A percentile compares a stretch with the other conserved stretches of the same genome.
These are phyloP conservation scores for Sorex araneus DNA, from an alignment of 2,113 vertebrate genomes.

Conservation along the genomic window DNA sequence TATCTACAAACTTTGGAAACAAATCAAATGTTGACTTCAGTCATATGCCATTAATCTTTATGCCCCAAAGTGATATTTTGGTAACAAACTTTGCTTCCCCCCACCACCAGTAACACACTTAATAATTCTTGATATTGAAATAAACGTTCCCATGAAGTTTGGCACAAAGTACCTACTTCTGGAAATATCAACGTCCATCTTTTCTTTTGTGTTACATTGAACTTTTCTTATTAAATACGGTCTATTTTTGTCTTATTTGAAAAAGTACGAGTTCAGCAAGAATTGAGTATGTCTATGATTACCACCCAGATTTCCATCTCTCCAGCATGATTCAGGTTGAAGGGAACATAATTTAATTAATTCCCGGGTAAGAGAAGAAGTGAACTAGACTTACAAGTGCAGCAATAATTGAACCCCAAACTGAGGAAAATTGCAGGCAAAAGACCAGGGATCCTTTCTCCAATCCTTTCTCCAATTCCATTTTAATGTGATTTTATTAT, in stretches of 20 bases:
- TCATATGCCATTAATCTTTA: not conserved
- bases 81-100: not conserved
- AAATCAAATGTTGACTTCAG: constrained; percentile 70
- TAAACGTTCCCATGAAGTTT: not conserved
- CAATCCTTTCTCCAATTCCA: not conserved
- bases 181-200: constrained; percentile 9
- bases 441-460: not conserved
- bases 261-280: constrained; percentile 11
- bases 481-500: constrained; percentile 18
- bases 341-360: not conserved
- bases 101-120: not conserved
- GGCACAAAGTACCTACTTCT: not conserved
- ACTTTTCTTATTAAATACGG: constrained; percentile 19
- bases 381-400: not conserved
- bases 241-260: not conserved
- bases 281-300: not conserved
- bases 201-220: not conserved
- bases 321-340: not conserved
- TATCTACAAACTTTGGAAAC: constrained; percentile 23
- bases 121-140: constrained; percentile 23
- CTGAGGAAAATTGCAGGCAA: not conserved
- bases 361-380: not conserved
- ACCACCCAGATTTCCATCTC: not conserved
- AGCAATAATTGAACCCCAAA: not conserved
- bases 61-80: not conserved